Base-by-base conservation (phyloP, 2,113 vertebrate genomes). In the Fukomys damarensis region DNA sequence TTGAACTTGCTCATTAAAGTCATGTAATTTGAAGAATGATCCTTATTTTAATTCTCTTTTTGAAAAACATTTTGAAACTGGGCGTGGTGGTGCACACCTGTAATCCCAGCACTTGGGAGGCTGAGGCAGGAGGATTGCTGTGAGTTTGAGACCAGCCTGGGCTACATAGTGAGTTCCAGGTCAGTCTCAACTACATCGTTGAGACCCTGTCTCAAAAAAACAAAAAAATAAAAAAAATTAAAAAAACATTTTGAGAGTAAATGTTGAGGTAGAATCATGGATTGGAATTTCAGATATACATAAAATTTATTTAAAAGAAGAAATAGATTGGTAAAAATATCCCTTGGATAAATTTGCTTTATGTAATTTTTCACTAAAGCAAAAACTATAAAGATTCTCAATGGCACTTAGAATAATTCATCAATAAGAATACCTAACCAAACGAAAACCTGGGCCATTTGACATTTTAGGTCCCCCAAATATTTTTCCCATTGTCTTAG, bases 271-370 rank as follows among this genome's bases (percentile, higher is more conserved):
- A 89, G 43, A 90, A 94, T 84, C 68, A 91, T 52, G 5, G 32
- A 63, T 81, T 86, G 9, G 83, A 38, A 32, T 83, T 76, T 86
- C 38, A 76, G 74, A 68, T 59, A 74, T 56, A 90, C 24, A 54
- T 68, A 95, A 84, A 86, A 80, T 59, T 28, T 80, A 89, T n/a
- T 94, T 86, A 54, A 91, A 91, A 89, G 46, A 90, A 83, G 35
- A 91, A 80, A 59, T 95, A 86, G 17, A 16, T 61, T 79, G 66
- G 17, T 49, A 58, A 76, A 80, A 80, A 68, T 84, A 17, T 93
- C 46, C 61, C 80, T 89, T 94, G 14, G 19, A 65, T 74, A 86
- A 79, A 88, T 82, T 93, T 94, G 32, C 61, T 59, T 94, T 81
- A 88, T 93, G 28, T 85, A 68, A 80, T 83, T 80, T 95, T 96